A percentile compares a stretch with the other conserved stretches of the same genome.
These are phyloP conservation scores for Alosa sapidissima DNA, from an alignment of 2,797 vertebrate genomes.

Conservation along the genomic window DNA sequence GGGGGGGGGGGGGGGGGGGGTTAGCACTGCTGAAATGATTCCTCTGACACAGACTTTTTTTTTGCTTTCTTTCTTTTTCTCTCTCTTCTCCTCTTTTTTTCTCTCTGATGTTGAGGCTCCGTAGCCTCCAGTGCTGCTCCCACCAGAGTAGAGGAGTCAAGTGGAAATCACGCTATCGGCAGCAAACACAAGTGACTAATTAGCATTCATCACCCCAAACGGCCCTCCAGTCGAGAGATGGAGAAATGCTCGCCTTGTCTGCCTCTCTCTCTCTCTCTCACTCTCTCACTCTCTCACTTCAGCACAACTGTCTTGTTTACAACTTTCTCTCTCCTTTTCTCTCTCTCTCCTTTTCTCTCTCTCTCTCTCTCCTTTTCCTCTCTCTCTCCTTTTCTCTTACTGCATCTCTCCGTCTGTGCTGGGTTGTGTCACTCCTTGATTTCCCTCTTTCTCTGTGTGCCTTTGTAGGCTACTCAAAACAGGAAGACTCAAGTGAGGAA, in stretches of 20 bases:
- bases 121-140: slow-evolving; percentile 46
- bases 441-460: neutral
- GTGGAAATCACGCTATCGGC: slow-evolving; percentile 54
- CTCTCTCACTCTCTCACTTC: neutral
- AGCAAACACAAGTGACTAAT: slow-evolving; percentile 67
- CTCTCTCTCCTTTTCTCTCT: neutral
- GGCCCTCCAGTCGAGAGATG: slow-evolving; percentile 33
- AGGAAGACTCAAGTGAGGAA: neutral
- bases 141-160: slow-evolving; percentile 46
- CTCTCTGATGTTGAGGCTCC: slow-evolving; percentile 28
- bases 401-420: neutral
- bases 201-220: slow-evolving; percentile 59
- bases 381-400: neutral
- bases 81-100: neutral
- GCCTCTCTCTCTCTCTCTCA: neutral
- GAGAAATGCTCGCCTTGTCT: neutral
- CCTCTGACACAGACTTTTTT: slow-evolving; percentile 27
- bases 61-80: neutral
- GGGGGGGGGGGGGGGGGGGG: slow-evolving; percentile 33
- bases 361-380: no score
- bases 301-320: neutral
- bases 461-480: neutral
- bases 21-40: slow-evolving; percentile 38
- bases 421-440: neutral
- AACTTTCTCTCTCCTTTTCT: neutral